Evolutionary conservation across 2,113 vertebrate genomes (phyloP).

Genomic region (Trematomus loennbergii): DNA sequence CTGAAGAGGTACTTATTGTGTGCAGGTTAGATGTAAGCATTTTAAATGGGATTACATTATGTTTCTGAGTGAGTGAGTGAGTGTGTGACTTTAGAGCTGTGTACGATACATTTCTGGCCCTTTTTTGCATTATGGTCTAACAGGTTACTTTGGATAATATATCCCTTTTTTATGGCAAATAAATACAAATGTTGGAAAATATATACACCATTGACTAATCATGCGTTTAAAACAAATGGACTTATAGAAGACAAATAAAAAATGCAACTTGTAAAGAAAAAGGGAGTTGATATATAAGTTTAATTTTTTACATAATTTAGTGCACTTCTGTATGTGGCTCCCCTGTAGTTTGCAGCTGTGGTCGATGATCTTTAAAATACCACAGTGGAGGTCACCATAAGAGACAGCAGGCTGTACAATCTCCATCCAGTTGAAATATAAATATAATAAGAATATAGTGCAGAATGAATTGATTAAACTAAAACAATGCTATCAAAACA

Average conservation of each 20-base stretch:
- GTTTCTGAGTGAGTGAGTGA: not conserved
- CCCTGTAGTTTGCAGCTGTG: conserved; percentile 50
- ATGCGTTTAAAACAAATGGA: conserved; percentile 11
- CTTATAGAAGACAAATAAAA: not conserved
- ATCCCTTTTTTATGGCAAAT: not conserved
- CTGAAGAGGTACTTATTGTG: not conserved
- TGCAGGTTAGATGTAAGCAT: not conserved
- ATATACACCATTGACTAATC: not conserved
- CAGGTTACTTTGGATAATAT: too few species aligned
- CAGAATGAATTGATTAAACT: not conserved
- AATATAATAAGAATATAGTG: not conserved
- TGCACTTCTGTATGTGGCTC: conserved; percentile 56
- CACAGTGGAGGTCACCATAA: conserved; percentile 46
- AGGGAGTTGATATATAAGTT: conserved; percentile 18
- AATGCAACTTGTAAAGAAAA: not conserved
- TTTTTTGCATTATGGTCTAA: too few species aligned
- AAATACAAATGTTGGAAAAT: not conserved
- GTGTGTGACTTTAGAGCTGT: not conserved
- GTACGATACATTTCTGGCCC: too few species aligned
- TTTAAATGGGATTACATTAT: not conserved
- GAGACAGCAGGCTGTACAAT: conserved; percentile 4
- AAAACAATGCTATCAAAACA: not conserved
- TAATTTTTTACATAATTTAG: conserved; percentile 72
- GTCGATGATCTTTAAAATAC: conserved; percentile 55
- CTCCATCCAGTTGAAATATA: not conserved